These are phyloP conservation scores for Scomberomorus guttatus DNA, from an alignment of 2,797 vertebrate species.

Conservation along the genomic window DNA sequence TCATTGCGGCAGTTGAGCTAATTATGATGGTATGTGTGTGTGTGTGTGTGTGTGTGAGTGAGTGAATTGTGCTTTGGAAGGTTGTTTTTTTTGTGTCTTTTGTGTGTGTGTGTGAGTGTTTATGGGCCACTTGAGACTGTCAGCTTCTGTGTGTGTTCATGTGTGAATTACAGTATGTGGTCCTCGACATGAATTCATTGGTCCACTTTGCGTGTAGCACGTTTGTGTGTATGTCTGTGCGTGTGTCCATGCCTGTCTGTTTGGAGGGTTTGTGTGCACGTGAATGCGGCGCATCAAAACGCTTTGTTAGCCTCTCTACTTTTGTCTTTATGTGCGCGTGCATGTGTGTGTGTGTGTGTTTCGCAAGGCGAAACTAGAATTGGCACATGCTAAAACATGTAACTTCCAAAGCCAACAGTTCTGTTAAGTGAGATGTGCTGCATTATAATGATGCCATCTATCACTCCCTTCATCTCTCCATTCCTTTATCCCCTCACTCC, in stretches of 20 bases:
- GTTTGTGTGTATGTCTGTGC: slow-evolving; percentile 6
- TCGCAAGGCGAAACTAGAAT: slow-evolving; percentile 50
- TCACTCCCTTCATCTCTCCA: slow-evolving; percentile 81
- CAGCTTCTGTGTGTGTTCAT: background rate
- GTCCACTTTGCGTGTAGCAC: background rate
- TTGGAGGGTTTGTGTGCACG: slow-evolving; percentile 4
- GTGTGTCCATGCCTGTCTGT: slow-evolving; percentile 9
- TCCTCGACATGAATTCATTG: slow-evolving; percentile 1
- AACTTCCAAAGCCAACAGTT: slow-evolving; percentile 82
- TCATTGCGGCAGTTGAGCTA: slow-evolving; percentile 81
- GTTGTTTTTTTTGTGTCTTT: slow-evolving; percentile 6
- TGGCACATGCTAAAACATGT: slow-evolving; percentile 66
- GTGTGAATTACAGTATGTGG: background rate
- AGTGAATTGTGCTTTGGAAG: slow-evolving; percentile 28
- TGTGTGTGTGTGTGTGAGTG: slow-evolving; percentile 63
- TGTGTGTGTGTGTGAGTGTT: slow-evolving; percentile 1
- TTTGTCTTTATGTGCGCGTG: slow-evolving; percentile 31
- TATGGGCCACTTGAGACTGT: slow-evolving; percentile 28
- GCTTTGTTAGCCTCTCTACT: slow-evolving; percentile 50
- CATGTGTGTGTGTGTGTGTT: slow-evolving; percentile 26
- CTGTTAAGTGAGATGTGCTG: slow-evolving; percentile 82
- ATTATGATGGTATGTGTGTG: slow-evolving; percentile 75
- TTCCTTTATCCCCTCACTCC: slow-evolving; percentile 76
- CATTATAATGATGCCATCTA: slow-evolving; percentile 84
- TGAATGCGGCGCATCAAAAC: slow-evolving; percentile 37